These are phyloP conservation scores for Linurgus olivaceus DNA, from an alignment of 2,797 vertebrate species.

Conservation along the genomic window DNA sequence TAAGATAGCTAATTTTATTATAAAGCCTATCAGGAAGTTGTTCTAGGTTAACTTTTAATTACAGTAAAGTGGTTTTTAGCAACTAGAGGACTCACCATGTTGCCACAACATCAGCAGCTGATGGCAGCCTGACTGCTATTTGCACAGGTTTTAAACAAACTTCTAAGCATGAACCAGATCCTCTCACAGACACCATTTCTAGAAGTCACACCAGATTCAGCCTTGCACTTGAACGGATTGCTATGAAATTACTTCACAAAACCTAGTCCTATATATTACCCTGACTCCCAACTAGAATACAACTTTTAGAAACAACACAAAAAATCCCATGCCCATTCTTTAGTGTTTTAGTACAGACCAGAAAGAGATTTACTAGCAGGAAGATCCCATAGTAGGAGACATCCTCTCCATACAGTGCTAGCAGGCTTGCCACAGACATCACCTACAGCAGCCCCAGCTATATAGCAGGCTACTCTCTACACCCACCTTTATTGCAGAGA, in stretches of 20 bases:
- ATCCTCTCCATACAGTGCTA: not conserved
- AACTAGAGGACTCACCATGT: not conserved
- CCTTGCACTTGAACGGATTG: not conserved
- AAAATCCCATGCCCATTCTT: accelerated
- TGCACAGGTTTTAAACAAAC: not conserved
- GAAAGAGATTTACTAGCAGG: not conserved
- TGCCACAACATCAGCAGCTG: not conserved
- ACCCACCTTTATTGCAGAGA: not conserved
- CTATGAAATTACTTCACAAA: not conserved
- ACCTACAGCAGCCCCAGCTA: accelerated
- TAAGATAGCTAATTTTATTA: not conserved
- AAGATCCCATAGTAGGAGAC: not conserved
- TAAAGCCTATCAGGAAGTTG: not conserved
- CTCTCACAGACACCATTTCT: not conserved
- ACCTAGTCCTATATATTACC: not conserved
- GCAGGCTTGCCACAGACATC: not conserved
- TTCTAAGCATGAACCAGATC: not conserved
- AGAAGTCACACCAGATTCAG: not conserved
- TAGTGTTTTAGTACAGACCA: not conserved
- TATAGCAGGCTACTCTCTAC: accelerated
- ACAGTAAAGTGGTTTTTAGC: not conserved
- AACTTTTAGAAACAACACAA: not conserved
- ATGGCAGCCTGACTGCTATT: not conserved
- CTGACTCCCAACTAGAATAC: not conserved
- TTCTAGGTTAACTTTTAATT: not conserved